Evolutionary conservation across 2,888 invertebrate species (phyloP).

Genomic region (Orchesella flavescens): DNA sequence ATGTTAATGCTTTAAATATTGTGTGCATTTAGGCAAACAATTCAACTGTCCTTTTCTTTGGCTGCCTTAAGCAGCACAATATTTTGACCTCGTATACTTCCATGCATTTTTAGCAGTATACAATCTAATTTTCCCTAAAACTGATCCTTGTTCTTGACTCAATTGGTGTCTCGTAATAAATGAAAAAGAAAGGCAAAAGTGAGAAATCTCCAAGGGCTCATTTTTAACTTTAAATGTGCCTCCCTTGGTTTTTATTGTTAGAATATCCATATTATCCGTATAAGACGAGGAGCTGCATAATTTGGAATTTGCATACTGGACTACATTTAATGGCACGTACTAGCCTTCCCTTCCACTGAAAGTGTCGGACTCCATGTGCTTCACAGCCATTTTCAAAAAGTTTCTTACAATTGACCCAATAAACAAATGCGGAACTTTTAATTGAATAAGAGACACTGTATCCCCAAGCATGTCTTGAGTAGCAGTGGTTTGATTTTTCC

Average conservation of each 20-base stretch:
- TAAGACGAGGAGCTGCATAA: conserved; percentile 36
- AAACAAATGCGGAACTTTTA: neutral
- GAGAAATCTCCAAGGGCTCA: conserved; percentile 51
- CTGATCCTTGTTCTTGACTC: no score
- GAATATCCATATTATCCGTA: neutral
- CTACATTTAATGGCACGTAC: neutral
- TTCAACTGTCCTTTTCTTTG: no score
- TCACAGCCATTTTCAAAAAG: neutral
- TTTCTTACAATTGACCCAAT: neutral
- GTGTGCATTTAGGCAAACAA: no score
- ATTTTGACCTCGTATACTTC: no score
- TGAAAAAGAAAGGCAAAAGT: conserved; percentile 30
- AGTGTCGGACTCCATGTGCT: neutral
- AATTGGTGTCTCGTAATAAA: neutral
- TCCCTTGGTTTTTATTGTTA: conserved; percentile 53
- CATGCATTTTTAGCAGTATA: no score
- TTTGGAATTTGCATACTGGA: conserved; percentile 55
- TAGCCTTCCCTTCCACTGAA: neutral
- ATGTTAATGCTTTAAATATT: no score
- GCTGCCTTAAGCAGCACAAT: no score
- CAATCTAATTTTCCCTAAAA: no score
- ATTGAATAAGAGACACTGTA: neutral
- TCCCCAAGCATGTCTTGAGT: neutral
- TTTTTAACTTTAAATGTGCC: conserved; percentile 52
- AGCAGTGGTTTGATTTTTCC: no score